These are phyloP conservation scores for Cynopterus sphinx DNA, from an alignment of 2,797 vertebrate genomes.

Conservation along the genomic window DNA sequence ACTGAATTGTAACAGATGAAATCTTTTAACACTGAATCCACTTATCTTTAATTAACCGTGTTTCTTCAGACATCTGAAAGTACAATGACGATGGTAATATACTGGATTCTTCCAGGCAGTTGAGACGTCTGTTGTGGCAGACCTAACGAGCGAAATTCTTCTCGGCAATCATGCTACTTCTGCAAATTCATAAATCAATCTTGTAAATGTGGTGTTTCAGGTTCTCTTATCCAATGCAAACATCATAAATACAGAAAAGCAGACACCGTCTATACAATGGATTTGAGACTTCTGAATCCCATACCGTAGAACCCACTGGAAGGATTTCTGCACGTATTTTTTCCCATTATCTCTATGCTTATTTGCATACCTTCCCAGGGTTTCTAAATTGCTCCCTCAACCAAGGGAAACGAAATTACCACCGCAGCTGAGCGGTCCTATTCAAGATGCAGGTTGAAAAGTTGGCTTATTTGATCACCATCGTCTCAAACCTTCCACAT, in stretches of 20 bases:
- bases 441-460: neutral
- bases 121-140: neutral
- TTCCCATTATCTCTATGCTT: neutral
- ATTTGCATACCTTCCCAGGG: neutral
- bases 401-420: neutral
- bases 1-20: slow-evolving; percentile 19
- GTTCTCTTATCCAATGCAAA: slow-evolving; percentile 6
- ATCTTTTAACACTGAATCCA: neutral
- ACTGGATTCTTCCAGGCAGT: slow-evolving; percentile 19
- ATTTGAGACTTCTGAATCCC: neutral
- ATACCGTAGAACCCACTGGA: neutral
- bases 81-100: slow-evolving; percentile 23
- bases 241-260: slow-evolving; percentile 16
- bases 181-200: slow-evolving; percentile 41
- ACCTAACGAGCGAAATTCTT: slow-evolving; percentile 44
- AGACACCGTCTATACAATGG: neutral
- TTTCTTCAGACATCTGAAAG: slow-evolving; percentile 59
- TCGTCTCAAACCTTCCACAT: rapidly evolving
- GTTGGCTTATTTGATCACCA: neutral
- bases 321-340: neutral
- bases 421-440: neutral
- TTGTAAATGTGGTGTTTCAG: neutral
- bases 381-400: neutral
- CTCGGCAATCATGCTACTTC: neutral
- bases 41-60: slow-evolving; percentile 38